A percentile compares a stretch with the other conserved stretches of the same genome.
These are phyloP conservation scores for Epinotia nisella DNA, from an alignment of 2,888 invertebrate genomes.

Conservation along the genomic window DNA sequence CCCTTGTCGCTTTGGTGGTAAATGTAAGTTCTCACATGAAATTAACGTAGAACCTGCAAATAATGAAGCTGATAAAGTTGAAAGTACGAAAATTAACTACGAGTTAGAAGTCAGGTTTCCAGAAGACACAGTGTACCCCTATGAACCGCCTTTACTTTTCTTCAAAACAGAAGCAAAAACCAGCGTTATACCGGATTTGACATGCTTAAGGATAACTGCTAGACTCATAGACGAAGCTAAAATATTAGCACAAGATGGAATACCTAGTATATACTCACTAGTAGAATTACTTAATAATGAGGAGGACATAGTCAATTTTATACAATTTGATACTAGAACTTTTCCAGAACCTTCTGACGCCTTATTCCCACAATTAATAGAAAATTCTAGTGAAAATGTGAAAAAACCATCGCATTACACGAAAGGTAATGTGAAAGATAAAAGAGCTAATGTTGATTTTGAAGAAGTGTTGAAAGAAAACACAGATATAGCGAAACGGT, in stretches of 20 bases:
- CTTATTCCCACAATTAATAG: constrained; percentile 85
- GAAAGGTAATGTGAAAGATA: constrained; percentile 85
- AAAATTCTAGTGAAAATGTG: constrained; percentile 59
- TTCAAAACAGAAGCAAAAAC: constrained; percentile 86
- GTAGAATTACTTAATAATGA: constrained; percentile 89
- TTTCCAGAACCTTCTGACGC: constrained; percentile 84
- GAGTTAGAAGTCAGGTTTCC: constrained; percentile 91
- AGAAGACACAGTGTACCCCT: constrained; percentile 88
- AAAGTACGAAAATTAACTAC: constrained; percentile 79
- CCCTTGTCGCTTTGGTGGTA: constrained; percentile 89
- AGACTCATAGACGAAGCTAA: constrained; percentile 88
- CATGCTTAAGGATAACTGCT: constrained; percentile 87
- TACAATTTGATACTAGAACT: constrained; percentile 81
- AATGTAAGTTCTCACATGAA: constrained; percentile 90
- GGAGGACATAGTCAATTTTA: constrained; percentile 85
- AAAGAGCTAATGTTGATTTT: constrained; percentile 77
- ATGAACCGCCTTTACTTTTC: constrained; percentile 89
- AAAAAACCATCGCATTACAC: constrained; percentile 86
- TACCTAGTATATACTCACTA: constrained; percentile 89
- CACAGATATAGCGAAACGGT: constrained; percentile 85
- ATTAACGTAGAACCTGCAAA: constrained; percentile 67
- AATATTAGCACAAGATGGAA: constrained; percentile 86
- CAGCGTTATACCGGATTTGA: constrained; percentile 85
- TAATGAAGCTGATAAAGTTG: constrained; percentile 60
- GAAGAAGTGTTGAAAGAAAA: constrained; percentile 86